Base-by-base conservation (phyloP, 2,888 invertebrate species). In the Lasioglossum marginatum region DNA sequence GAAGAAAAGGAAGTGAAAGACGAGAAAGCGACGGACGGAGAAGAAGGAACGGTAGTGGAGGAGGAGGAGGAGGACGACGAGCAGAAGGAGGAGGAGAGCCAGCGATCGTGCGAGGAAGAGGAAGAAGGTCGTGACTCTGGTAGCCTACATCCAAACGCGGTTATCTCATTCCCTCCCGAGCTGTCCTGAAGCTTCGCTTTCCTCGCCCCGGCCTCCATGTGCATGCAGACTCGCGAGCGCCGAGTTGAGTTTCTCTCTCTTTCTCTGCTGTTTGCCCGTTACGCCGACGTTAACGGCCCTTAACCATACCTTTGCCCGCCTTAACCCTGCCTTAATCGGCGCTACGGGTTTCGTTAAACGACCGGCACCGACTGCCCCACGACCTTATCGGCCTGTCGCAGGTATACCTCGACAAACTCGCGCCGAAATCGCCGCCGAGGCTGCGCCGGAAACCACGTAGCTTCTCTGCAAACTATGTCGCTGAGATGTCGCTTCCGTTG, bases 81-180 rank as follows among this genome's bases (percentile, higher is more conserved):
- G 87, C 74, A 83, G 52, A 10, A 52, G 87, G 85, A 27, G 60
- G 60, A 60, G 60, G 63, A 63, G 63, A 31, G 31, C 0, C 83
- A 81, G 82, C 81, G 88, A 85, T 82, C 87, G 86, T 74, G 85
- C 79, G 86, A 87, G 86, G 88, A 87, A 87, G 90, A 90, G 85
- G 91, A 91, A 91, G 88, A 91, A 88, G 87, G 93, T 94, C 94
- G 94, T 94, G 94, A 94, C 94, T 94, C 94, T 93, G 93, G 93
- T 94, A 94, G 94, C 94, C 94, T 94, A 94, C 93, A 94, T 94
- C 93, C 88, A 90, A 91, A 87, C 87, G 87, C 82, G 84, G 86
- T 87, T 90, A 88, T 90, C 91, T 91, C 89, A 88, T 89, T 92
- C 89, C 88, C 90, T 91, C 90, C 73, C 80, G 87, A 86, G 81